phyloP scores from a whole-genome alignment of 2,113 vertebrate species.

The Mobula hypostoma region DNA sequence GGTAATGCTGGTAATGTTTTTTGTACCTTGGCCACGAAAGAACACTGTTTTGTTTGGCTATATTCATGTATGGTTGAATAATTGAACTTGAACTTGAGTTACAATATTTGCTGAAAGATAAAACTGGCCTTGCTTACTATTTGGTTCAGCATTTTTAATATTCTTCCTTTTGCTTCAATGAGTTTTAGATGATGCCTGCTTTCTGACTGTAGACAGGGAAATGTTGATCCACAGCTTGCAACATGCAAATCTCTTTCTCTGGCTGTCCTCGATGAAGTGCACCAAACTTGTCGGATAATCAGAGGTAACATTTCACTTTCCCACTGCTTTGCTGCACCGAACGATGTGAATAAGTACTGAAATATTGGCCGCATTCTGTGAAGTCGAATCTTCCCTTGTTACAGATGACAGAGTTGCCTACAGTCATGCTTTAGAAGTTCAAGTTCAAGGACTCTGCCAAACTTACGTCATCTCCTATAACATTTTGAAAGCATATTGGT shows the following conservation, averaged over 20 bases:
- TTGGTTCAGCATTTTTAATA: neutral
- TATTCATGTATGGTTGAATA: too few relatives aligned
- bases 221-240: neutral
- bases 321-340: too few relatives aligned
- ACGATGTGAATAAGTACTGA: neutral
- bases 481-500: neutral
- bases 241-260: neutral
- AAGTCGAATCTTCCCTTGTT: neutral
- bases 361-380: neutral
- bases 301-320: neutral
- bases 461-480: neutral
- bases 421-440: neutral
- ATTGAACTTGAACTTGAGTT: neutral
- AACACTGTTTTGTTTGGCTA: too few relatives aligned
- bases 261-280: too few relatives aligned
- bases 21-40: too few relatives aligned
- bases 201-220: neutral
- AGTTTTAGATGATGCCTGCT: neutral
- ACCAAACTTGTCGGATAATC: too few relatives aligned
- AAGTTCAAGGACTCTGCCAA: neutral
- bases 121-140: neutral
- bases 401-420: neutral
- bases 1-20: too few relatives aligned
- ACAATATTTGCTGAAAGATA: neutral
- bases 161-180: neutral